These are phyloP conservation scores for Gadus macrocephalus DNA, from an alignment of 2,113 vertebrate genomes.

Conservation along the genomic window DNA sequence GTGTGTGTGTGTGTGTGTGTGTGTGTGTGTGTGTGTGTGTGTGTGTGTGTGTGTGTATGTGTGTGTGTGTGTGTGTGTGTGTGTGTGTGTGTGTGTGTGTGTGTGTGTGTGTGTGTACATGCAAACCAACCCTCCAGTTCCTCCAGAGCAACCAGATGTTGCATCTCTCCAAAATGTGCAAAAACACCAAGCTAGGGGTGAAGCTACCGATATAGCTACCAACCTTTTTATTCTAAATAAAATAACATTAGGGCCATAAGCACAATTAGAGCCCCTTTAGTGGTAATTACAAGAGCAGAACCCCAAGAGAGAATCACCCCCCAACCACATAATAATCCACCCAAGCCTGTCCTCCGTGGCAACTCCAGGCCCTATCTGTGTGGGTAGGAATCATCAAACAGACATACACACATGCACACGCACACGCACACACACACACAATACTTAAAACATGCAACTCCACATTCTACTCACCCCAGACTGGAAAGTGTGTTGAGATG, in stretches of 20 bases:
- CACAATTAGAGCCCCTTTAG: not conserved
- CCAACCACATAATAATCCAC: not conserved
- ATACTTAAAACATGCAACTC: too few relatives aligned
- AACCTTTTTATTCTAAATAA: not conserved
- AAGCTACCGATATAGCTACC: too few relatives aligned
- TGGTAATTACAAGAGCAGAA: not conserved
- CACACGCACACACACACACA: too few relatives aligned
- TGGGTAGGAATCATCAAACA: not conserved
- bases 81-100: not conserved
- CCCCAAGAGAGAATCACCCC: not conserved
- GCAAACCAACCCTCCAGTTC: too few relatives aligned
- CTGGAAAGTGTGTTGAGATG: too few relatives aligned
- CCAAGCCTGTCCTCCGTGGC: not conserved
- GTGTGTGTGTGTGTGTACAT: not conserved
- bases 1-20: not conserved
- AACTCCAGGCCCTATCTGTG: not conserved
- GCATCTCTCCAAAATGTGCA: too few relatives aligned
- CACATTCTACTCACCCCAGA: too few relatives aligned
- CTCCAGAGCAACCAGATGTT: too few relatives aligned
- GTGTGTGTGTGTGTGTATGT: constrained; percentile 12
- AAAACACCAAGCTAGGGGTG: too few relatives aligned
- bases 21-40: constrained; percentile 16
- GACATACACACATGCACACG: too few relatives aligned
- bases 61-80: constrained; percentile 15
- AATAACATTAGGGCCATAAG: not conserved